Conservation (phyloP, 2,113 vertebrate species). For the Anolis carolinensis region DNA sequence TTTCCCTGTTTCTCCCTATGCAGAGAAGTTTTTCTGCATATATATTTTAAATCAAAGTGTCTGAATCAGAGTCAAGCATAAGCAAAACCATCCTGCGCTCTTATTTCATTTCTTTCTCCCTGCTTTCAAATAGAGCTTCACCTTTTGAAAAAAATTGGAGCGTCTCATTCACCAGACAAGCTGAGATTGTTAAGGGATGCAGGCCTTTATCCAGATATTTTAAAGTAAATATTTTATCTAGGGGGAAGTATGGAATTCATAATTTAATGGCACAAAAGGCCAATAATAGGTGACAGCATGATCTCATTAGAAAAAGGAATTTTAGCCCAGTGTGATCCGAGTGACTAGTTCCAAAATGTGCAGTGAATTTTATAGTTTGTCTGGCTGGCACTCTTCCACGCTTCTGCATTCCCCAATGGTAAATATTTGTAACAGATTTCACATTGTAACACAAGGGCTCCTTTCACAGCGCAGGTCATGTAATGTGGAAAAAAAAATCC, state of each 20-base stretch:
- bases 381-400: conserved; percentile 90
- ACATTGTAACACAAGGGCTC: conserved; percentile 92
- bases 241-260: conserved; percentile 86
- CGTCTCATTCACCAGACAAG: conserved; percentile 62
- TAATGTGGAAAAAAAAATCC: conserved; percentile 82
- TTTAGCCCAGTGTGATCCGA: conserved; percentile 89
- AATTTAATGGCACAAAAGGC: conserved; percentile 87
- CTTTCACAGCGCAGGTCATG: conserved; percentile 91
- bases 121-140: conserved; percentile 65
- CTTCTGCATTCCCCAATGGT: conserved; percentile 87
- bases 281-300: conserved; percentile 93
- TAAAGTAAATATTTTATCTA: conserved; percentile 85
- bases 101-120: conserved; percentile 50
- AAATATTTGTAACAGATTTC: conserved; percentile 99
- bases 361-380: conserved; percentile 93
- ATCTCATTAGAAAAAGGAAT: conserved; percentile 96
- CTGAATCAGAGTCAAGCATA: conserved; percentile 51
- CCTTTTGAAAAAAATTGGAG: conserved; percentile 67
- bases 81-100: conserved; percentile 58
- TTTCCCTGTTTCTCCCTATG: background rate
- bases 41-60: conserved; percentile 57
- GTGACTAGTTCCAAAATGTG: conserved; percentile 93
- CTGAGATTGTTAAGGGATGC: conserved; percentile 73
- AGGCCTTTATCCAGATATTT: conserved; percentile 80
- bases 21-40: conserved; percentile 44